Evolutionary conservation across 2,113 vertebrate species (phyloP), one percentile per base, ranked within the genome.

Genomic region (Phainopepla nitens): DNA sequence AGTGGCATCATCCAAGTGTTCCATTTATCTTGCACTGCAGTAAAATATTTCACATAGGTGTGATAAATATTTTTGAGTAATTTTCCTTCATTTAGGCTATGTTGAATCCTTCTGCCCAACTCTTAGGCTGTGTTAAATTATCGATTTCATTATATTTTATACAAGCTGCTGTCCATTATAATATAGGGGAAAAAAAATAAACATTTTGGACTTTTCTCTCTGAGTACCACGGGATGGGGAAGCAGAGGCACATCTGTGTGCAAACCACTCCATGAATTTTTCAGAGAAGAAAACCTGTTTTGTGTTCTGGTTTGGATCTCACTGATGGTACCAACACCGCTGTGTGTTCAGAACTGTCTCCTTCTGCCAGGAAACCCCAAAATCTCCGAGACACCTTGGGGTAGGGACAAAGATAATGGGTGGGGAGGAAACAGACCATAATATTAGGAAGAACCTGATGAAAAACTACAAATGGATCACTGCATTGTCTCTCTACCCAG

Each of bases 371-470:
- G 28, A 24, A 77, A 56, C 53, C 13, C 24, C 36, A 13, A 39
- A n/a, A 62, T 20, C 75, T 31, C 10, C 14, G 58, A 51, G 36
- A 36, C 12, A 13, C 1, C 1, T 49, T n/a, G 47, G 83, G 60
- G 70, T 0, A 3, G 44, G 42, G 39, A 42, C 84, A 56, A 66
- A 54, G 44, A 17, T 17, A 70, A 82, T 17, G 53, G 51, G 31
- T 53, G 22, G 33, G 83, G 76, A 82, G 53, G 89, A 79, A 79
- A 79, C 56, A 70, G 60, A 39, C 83, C 72, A 23, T 54, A 61
- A 87, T 81, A 71, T 90, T 91, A 61, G 16, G 60, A 78, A 87
- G 89, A 65, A 73, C 69, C 84, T 57, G 75, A 42, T 89, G 80
- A 87, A 88, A 94, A 89, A 49, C 79, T 90, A 18, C 72, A 72